Base-by-base conservation (phyloP, 2,113 vertebrate genomes). In the Brachypteracias leptosomus region DNA sequence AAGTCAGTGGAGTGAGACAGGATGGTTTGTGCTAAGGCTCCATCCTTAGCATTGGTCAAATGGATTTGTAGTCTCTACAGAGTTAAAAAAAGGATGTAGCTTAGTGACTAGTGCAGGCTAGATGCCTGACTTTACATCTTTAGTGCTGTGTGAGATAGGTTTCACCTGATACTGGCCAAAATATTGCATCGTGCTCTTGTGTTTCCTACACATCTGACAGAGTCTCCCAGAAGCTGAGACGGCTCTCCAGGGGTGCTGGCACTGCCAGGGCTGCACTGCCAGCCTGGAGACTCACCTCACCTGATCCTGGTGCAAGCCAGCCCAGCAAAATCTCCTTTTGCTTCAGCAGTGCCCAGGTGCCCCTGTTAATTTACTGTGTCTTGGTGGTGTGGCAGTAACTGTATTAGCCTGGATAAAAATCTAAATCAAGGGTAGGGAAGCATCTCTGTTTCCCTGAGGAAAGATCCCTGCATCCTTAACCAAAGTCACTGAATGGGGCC, bases 1-100 rank as follows among this genome's bases (percentile, higher is more conserved):
- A 85, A 95, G 90, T 83, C 75, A 91, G 82, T 76, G 62, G 74
- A 94, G 90, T 93, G 92, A 94, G 93, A 85, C 81, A 93, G 71
- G 78, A 58, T 3, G 3, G 66, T 85, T 94, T 88, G 70, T 88
- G 74, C 70, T 85, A 82, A 93, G 46, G n/a, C n/a, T n/a, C n/a
- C n/a, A n/a, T n/a, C n/a, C n/a, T n/a, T n/a, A 93, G 54, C 44
- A 22, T 46, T 93, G 88, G 88, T 80, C 79, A 95, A 55, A 90
- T 85, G 70, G 62, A 82, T 91, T 93, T 96, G 62, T 42, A 63
- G 68, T 78, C 29, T 85, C 18, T 49, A 51, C 35, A 73, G 54
- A 79, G 52, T n/a, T 85, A 81, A 73, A 62, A 49, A 78, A 79
- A 49, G 42, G 14, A 36, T 44, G 33, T 18, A 83, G 44, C 13